A percentile compares a stretch with the other conserved stretches of the same genome.
These are phyloP conservation scores for Nannoperca obscura DNA, from an alignment of 2,797 vertebrate species.

Conservation along the genomic window DNA sequence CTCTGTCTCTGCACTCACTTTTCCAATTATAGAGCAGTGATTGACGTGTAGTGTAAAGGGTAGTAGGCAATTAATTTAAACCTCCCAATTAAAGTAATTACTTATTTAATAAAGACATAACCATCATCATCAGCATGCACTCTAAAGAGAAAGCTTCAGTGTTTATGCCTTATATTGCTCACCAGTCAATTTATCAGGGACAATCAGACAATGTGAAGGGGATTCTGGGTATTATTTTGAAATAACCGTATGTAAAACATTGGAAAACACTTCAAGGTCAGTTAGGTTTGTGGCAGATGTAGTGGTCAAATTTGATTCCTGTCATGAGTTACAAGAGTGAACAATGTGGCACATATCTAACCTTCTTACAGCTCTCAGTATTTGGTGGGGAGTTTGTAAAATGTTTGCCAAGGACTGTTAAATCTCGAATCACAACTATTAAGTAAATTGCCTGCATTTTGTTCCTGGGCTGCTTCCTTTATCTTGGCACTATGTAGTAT, in stretches of 20 bases:
- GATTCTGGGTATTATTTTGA: background rate
- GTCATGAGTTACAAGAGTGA: conserved; percentile 12
- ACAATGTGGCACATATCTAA: conserved; percentile 26
- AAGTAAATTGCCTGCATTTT: conserved; percentile 57
- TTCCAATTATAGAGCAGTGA: conserved; percentile 21
- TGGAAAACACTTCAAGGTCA: background rate
- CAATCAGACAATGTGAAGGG: background rate
- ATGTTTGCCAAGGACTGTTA: conserved; percentile 53
- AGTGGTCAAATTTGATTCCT: conserved; percentile 6
- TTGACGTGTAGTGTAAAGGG: conserved; percentile 8
- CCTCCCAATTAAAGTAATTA: conserved; percentile 20
- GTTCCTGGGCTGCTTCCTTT: conserved; percentile 47
- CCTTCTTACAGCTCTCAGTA: conserved; percentile 26
- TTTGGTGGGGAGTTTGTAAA: conserved; percentile 37
- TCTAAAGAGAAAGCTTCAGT: background rate
- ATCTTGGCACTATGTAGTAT: conserved; percentile 25
- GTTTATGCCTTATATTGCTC: background rate
- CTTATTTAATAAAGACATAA: conserved; percentile 19
- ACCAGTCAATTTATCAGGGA: background rate
- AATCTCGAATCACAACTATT: conserved; percentile 59
- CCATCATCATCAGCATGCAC: background rate
- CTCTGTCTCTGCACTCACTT: conserved; percentile 1
- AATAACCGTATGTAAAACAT: background rate
- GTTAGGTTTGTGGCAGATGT: conserved; percentile 4
- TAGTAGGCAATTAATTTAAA: conserved; percentile 30